Percentiles rank a stretch among this genome's conserved stretches.
These are phyloP conservation scores for Leptinotarsa texana DNA, from an alignment of 1,140 invertebrate genomes.

Conservation along the genomic window DNA sequence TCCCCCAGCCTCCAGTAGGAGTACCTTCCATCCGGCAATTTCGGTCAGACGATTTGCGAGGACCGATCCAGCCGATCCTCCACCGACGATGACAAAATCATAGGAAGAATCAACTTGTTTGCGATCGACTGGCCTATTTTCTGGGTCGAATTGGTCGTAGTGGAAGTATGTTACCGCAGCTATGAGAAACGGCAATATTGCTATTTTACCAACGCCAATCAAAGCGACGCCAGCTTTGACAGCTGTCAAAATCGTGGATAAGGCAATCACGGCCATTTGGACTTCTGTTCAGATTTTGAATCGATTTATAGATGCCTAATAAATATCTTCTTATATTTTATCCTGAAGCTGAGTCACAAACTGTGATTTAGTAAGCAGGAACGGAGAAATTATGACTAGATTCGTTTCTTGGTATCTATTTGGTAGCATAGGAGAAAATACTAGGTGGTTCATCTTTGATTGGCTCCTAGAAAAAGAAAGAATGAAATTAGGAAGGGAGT, in stretches of 20 bases:
- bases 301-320: not conserved
- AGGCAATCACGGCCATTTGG: constrained; percentile 35
- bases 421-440: not conserved
- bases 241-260: constrained; percentile 55
- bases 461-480: too few species aligned
- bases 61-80: constrained; percentile 86
- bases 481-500: too few species aligned
- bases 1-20: constrained; percentile 86
- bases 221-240: constrained; percentile 71
- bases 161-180: constrained; percentile 81
- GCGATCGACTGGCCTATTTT: constrained; percentile 72
- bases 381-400: not conserved
- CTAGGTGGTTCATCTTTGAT: not conserved
- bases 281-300: not conserved
- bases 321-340: not conserved
- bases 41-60: constrained; percentile 83
- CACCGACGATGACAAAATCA: constrained; percentile 43
- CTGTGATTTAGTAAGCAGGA: not conserved
- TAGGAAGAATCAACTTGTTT: constrained; percentile 10
- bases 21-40: constrained; percentile 74
- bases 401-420: not conserved
- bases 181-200: constrained; percentile 77
- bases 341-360: not conserved
- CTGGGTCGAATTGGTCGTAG: constrained; percentile 84
- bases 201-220: constrained; percentile 70